Percentiles rank a stretch among this genome's conserved stretches.
These are phyloP conservation scores for Tetragnatha versicolor DNA, from an alignment of 1,140 invertebrate genomes.

Conservation along the genomic window DNA sequence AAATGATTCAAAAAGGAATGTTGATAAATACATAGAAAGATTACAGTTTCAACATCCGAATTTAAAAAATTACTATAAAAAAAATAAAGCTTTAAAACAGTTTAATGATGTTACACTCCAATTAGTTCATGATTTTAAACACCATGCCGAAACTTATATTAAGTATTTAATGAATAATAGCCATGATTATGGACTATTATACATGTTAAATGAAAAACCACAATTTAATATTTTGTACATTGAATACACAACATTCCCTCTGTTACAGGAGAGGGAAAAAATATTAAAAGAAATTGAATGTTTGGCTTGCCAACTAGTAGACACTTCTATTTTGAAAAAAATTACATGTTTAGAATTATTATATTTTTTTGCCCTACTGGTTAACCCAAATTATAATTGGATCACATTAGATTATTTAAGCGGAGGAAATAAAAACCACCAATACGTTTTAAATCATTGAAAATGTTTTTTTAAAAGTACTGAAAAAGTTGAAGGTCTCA, in stretches of 20 bases:
- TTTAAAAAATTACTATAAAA: constrained; percentile 25
- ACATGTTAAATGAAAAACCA: not conserved
- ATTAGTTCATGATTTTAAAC: constrained; percentile 1
- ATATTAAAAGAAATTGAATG: constrained; percentile 24
- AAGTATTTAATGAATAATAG: not conserved
- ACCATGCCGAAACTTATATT: not conserved
- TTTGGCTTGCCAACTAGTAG: not conserved
- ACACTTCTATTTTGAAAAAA: not conserved
- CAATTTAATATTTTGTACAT: constrained; percentile 9
- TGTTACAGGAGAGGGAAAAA: not conserved
- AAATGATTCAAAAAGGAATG: not conserved
- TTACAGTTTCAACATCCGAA: constrained; percentile 1
- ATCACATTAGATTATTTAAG: constrained; percentile 25
- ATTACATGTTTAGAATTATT: constrained; percentile 31
- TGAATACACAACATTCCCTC: constrained; percentile 18
- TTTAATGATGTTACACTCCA: constrained; percentile 23
- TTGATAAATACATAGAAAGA: not conserved
- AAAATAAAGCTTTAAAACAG: constrained; percentile 7
- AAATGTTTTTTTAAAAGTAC: too few relatives aligned
- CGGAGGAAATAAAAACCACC: too few relatives aligned
- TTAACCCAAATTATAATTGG: constrained; percentile 18
- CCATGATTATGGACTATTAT: constrained; percentile 2
- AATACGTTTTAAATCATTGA: too few relatives aligned
- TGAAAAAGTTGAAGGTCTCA: too few relatives aligned
- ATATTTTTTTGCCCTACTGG: constrained; percentile 33